Base-by-base conservation (phyloP, 2,888 invertebrate species). In the Dioctria linearis region DNA sequence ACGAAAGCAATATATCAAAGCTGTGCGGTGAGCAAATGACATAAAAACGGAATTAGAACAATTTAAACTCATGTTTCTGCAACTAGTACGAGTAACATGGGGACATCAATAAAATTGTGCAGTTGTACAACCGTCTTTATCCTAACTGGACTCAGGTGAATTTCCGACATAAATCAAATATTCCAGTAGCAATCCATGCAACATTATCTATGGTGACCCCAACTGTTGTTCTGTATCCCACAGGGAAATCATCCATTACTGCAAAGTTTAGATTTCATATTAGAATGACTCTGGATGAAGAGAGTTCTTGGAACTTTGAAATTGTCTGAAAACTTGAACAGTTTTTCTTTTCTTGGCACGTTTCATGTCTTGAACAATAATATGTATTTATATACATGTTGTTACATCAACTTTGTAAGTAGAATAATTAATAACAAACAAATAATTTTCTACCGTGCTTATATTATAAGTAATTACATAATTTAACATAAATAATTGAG, bases 161-260 rank as follows among this genome's bases (percentile, higher is more conserved):
- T 81, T 65, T 46, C 54, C 40, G 59, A 66, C 75, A 81, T 75
- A 79, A 81, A 79, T 79, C 79, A 81, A 81, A 81, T 81, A 81
- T 81, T 81, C 79, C 81, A 81, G 79, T 81, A 81, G 75, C 67
- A 81, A 79, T 75, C 75, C 59, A 39, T 81, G 66, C 49, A 81
- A 57, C 79, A 79, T 81, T 81, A 81, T 73, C 79, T 81, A 79
- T 73, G 65, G 71, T 81, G 61, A 66, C 79, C 67, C n/a, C 59
- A 37, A 39, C 63, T 49, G 49, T 46, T 76, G 63, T 76, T 63
- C 25, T 63, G 13, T 49, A 25, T 49, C 76, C 63, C 76, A 49
- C 5, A 76, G 76, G 25, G 76, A 63, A 76, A 76, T 76, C 76
- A 76, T 63, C 63, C 51, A 76, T 76, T 76, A 63, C 63, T 63